phyloP scores from a whole-genome alignment of 2,113 vertebrate species.

The Laterallus jamaicensis region DNA sequence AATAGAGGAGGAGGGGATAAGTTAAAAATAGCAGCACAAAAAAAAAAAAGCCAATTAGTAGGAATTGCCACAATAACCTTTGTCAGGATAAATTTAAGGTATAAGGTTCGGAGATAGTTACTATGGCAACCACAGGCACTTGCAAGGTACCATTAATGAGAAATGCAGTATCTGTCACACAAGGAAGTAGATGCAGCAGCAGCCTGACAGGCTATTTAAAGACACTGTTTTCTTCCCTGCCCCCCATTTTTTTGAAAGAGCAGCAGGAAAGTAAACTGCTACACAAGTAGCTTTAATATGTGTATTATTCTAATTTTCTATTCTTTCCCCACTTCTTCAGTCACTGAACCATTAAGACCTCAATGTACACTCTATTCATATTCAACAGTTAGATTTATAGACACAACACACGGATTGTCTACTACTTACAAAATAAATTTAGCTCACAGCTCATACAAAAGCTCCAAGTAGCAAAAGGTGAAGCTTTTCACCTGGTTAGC shows the following conservation, averaged over 20 bases:
- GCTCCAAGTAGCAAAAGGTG: not conserved
- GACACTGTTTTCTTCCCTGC: not conserved
- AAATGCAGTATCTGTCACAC: conserved; percentile 64
- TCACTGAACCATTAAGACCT: not conserved
- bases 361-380: not conserved
- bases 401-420: not conserved
- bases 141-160: conserved; percentile 66
- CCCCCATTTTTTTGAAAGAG: not conserved
- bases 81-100: conserved; percentile 70
- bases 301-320: not conserved
- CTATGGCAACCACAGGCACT: conserved; percentile 64
- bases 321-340: not conserved
- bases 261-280: not conserved
- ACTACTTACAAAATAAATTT: not conserved
- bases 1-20: not conserved
- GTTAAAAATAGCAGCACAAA: conserved; percentile 56
- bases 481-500: not conserved
- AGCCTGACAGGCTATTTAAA: conserved; percentile 54
- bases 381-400: not conserved
- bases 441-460: not conserved
- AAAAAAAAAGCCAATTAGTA: conserved; percentile 47
- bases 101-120: conserved; percentile 61
- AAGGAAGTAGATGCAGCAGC: conserved; percentile 16
- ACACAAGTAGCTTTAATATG: not conserved
- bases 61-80: conserved; percentile 70